Evolutionary conservation across 2,888 invertebrate genomes (phyloP).

Genomic region (Eupithecia vulgata): DNA sequence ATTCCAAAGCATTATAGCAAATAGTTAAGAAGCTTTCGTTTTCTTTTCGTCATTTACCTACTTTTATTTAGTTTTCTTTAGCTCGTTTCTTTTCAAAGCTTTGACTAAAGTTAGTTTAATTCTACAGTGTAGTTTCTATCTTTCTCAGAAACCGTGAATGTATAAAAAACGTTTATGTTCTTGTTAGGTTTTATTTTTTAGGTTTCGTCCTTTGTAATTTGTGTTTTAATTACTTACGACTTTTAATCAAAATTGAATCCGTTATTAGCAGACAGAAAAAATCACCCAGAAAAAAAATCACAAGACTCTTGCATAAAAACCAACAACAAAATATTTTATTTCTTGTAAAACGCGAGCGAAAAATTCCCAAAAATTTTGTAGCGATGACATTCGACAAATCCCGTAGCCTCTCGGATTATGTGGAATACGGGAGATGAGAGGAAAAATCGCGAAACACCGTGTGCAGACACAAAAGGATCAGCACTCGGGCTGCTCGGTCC

Average conservation of each 20-base stretch:
- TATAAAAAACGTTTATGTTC: too few relatives aligned
- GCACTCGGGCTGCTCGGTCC: slow-evolving; percentile 29
- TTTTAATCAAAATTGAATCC: too few relatives aligned
- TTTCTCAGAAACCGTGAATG: too few relatives aligned
- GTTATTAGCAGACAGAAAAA: neutral
- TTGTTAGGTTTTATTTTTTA: too few relatives aligned
- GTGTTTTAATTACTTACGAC: too few relatives aligned
- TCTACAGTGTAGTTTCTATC: too few relatives aligned
- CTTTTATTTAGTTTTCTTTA: slow-evolving; percentile 2
- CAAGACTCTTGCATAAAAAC: neutral
- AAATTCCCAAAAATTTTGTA: neutral
- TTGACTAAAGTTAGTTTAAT: neutral
- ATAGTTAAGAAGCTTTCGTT: slow-evolving; percentile 27
- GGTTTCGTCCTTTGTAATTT: too few relatives aligned
- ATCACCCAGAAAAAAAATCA: neutral
- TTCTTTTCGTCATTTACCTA: slow-evolving; percentile 19
- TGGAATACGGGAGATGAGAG: slow-evolving; percentile 49
- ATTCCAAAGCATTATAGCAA: slow-evolving; percentile 38
- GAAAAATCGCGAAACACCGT: slow-evolving; percentile 56
- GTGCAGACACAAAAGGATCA: slow-evolving; percentile 49
- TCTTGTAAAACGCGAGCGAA: neutral
- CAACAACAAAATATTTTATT: slow-evolving; percentile 3
- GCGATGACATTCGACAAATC: slow-evolving; percentile 31
- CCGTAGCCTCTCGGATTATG: slow-evolving; percentile 47
- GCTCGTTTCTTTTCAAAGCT: neutral